Conservation (phyloP, 2,113 vertebrate genomes). For the Micronisus gabar region DNA sequence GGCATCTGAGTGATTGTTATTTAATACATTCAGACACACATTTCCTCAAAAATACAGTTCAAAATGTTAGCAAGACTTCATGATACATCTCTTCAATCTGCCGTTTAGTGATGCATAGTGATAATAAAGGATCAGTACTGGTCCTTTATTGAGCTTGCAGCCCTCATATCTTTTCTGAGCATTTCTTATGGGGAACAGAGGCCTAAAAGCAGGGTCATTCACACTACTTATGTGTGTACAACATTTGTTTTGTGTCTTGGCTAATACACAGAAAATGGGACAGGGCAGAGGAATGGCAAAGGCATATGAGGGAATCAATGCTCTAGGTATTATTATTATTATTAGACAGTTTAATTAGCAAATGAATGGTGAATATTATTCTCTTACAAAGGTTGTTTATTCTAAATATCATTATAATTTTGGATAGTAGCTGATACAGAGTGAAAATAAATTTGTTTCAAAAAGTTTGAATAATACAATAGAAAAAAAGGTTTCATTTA, state of each 20-base stretch:
- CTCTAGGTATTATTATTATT: background rate
- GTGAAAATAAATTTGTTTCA: background rate
- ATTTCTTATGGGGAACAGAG: background rate
- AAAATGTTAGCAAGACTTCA: background rate
- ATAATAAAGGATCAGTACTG: background rate
- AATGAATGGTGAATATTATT: background rate
- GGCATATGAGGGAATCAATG: background rate
- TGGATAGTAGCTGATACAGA: background rate
- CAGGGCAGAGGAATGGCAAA: background rate
- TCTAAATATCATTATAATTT: background rate
- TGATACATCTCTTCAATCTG: background rate
- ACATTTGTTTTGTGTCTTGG: background rate
- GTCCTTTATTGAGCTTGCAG: background rate
- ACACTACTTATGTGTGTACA: background rate
- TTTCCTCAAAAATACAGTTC: background rate
- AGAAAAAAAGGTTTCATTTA: background rate
- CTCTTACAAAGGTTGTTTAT: background rate
- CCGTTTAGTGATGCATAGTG: background rate
- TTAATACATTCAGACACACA: background rate
- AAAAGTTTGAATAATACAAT: background rate
- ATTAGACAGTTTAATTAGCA: background rate
- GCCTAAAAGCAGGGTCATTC: background rate
- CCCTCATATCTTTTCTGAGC: background rate
- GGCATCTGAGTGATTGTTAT: background rate
- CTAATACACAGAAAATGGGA: background rate